Evolutionary conservation across 2,113 vertebrate species (phyloP).

Genomic region (Sceloporus tristichus): DNA sequence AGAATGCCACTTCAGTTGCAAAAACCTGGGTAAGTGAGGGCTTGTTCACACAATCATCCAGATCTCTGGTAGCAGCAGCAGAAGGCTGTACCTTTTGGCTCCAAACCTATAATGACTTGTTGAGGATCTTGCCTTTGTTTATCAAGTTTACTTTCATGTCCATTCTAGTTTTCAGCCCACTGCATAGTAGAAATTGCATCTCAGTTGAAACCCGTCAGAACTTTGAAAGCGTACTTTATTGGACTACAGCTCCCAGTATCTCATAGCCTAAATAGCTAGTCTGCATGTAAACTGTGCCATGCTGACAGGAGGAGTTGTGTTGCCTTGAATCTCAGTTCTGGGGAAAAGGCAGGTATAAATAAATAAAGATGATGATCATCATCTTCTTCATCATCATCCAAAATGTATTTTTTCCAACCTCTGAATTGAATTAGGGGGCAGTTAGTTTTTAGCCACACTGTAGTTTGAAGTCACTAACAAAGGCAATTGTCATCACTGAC

Average conservation of each 20-base stretch:
- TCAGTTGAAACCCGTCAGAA: not conserved
- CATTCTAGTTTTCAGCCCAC: not conserved
- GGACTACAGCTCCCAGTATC: too few relatives aligned
- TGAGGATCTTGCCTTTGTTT: not conserved
- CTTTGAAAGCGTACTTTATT: too few relatives aligned
- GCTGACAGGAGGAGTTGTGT: too few relatives aligned
- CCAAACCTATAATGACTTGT: too few relatives aligned
- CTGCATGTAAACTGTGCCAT: too few relatives aligned
- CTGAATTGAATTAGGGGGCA: too few relatives aligned
- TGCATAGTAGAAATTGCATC: not conserved
- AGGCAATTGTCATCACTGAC: not conserved
- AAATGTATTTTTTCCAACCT: too few relatives aligned
- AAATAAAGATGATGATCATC: too few relatives aligned
- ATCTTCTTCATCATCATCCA: too few relatives aligned
- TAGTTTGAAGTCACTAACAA: not conserved
- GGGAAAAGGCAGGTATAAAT: too few relatives aligned
- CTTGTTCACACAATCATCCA: not conserved
- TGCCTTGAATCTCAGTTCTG: too few relatives aligned
- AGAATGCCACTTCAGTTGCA: slow-evolving; percentile 64
- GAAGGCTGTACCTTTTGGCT: not conserved
- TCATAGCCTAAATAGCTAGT: too few relatives aligned
- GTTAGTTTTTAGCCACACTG: not conserved
- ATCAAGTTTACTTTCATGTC: not conserved
- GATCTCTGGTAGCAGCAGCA: not conserved
- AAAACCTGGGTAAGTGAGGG: slow-evolving; percentile 53